These are phyloP conservation scores for Plagodis pulveraria DNA, from an alignment of 2,888 invertebrate genomes.

Conservation along the genomic window DNA sequence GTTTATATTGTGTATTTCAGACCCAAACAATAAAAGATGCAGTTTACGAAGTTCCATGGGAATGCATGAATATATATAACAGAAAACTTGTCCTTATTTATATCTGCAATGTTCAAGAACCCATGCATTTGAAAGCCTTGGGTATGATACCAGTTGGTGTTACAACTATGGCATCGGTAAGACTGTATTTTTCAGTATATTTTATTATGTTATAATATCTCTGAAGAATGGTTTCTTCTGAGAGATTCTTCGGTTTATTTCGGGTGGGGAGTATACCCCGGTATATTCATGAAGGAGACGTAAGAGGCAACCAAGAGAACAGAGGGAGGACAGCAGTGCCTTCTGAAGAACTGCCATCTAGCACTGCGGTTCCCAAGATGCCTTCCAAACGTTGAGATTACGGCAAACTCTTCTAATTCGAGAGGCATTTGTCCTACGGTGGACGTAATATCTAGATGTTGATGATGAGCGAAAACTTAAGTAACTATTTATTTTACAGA, in stretches of 20 bases:
- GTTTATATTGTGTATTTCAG: slow-evolving; percentile 29
- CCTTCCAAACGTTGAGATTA: too few species aligned
- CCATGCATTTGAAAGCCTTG: slow-evolving; percentile 47
- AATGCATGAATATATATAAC: slow-evolving; percentile 47
- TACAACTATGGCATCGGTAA: slow-evolving; percentile 51
- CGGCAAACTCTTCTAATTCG: too few species aligned
- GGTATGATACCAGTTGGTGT: slow-evolving; percentile 49
- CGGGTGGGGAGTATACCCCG: too few species aligned
- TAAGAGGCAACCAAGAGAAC: too few species aligned
- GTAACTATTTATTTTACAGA: slow-evolving; percentile 37
- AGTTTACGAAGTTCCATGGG: slow-evolving; percentile 53
- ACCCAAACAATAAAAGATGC: slow-evolving; percentile 44
- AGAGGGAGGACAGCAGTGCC: too few species aligned
- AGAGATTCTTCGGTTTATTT: too few species aligned
- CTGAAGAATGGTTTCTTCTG: too few species aligned
- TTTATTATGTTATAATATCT: too few species aligned
- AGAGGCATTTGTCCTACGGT: too few species aligned
- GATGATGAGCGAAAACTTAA: not conserved
- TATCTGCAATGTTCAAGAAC: slow-evolving; percentile 43
- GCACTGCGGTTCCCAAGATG: too few species aligned
- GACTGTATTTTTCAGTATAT: not conserved
- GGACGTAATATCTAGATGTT: not conserved
- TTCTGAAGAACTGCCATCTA: too few species aligned
- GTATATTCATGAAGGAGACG: too few species aligned
- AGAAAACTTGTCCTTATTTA: slow-evolving; percentile 42